phyloP scores from a whole-genome alignment of 2,113 vertebrate genomes.

The Gadus macrocephalus region DNA sequence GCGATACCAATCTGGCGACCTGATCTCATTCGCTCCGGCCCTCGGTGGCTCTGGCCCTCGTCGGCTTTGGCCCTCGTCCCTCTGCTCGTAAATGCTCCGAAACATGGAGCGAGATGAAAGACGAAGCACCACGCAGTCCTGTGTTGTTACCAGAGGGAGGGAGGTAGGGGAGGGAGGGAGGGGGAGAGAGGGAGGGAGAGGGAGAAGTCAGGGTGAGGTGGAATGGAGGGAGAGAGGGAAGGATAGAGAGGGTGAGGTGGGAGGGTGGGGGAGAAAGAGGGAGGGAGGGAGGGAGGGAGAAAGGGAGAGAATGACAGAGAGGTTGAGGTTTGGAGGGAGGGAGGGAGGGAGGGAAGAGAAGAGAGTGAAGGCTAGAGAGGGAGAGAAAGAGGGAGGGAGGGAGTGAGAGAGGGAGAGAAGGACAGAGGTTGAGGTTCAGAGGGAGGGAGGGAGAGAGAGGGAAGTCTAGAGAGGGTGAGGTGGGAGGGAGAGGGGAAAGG shows the following conservation, averaged over 20 bases:
- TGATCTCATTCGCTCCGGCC: constrained; percentile 43
- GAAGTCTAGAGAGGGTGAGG: too few species aligned
- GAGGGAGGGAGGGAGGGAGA: neutral
- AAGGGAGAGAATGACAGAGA: too few species aligned
- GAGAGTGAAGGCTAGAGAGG: too few species aligned
- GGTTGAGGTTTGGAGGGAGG: too few species aligned
- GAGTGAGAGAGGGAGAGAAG: too few species aligned
- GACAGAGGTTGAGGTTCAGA: too few species aligned
- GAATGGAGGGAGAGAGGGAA: too few species aligned
- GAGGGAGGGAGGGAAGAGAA: too few species aligned
- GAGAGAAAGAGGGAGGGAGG: too few species aligned
- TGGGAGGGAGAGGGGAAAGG: too few species aligned
- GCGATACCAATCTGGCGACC: constrained; percentile 39
- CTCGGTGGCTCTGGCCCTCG: neutral
- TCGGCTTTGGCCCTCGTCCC: constrained; percentile 10
- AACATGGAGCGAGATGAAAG: constrained; percentile 46
- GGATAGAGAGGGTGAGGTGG: too few species aligned
- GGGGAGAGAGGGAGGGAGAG: neutral
- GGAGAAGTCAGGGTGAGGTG: neutral
- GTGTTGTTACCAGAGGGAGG: neutral
- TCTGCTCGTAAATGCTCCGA: constrained; percentile 40
- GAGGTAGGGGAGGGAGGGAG: neutral
- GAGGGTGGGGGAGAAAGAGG: neutral
- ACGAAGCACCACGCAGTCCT: constrained; percentile 21
- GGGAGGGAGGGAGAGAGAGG: too few species aligned